Base-by-base conservation (phyloP, 1,140 invertebrate genomes). In the Lucilia cuprina region DNA sequence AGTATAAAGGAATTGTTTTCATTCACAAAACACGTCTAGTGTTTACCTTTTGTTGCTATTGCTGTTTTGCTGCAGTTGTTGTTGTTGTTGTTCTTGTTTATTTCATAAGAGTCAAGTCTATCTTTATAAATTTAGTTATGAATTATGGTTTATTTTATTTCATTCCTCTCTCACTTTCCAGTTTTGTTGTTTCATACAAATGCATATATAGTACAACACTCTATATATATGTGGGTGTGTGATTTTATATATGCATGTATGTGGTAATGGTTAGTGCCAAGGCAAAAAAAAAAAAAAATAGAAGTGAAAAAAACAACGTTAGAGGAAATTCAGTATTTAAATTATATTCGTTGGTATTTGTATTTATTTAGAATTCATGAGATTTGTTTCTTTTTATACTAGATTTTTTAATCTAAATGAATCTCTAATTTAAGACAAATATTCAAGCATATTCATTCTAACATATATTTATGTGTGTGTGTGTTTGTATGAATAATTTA, bases 101-200 rank as follows among this genome's bases (percentile, higher is more conserved):
- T 70, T 19, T 19, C 25, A 70, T 70, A 25, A 8, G 10, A 25
- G 65, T 70, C n/a, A 25, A 70, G 65, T 70, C 65, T 70, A 70
- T 70, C 65, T 70, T 70, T 70, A 70, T 70, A 25, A 70, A 70
- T 70, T 70, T 70, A 70, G 65, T 70, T 70, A 70, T 70, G 65
- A 70, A 70, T 70, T 70, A 70, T 70, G 65, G 65, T 19, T 19
- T 70, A 19, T 41, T 55, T 30, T 30, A 21, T 74, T 30, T 25
- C 70, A 25, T 10, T 74, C n/a, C 70, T 74, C 41, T 41, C 70
- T 10, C 25, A 30, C 25, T 17, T 74, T 41, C 5, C 10, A 10
- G 5, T 41, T 41, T 41, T 41, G 2, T 41, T 41, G 41, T 41
- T 41, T 74, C 70, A 10, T 74, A 74, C 17, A 74, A 25, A 19